Base-by-base conservation (phyloP, 2,888 invertebrate species). In the Athrips mouffetella region DNA sequence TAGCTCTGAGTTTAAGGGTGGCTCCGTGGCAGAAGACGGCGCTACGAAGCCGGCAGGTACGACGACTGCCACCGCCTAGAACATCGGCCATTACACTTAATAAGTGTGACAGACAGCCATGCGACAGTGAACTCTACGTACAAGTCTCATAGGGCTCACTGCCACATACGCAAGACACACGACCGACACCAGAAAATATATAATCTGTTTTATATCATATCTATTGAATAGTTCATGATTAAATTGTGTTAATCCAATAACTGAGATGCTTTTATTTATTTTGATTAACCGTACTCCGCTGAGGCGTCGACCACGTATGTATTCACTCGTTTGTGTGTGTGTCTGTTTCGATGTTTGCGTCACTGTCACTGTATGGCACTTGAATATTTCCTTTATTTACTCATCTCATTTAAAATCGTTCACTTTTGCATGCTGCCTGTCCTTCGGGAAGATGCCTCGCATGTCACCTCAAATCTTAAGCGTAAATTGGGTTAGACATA, bases 1-100 rank as follows among this genome's bases (percentile, higher is more conserved):
- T 77, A 95, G 94, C 89, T 95, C 95, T 89, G 96, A 96, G 90
- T 93, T 94, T 73, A 95, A 94, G 86, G 93, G 92, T 70, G 76
- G 79, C 64, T 88, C 86, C 70, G 79, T 86, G 74, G 84, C 81
- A 63, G 89, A 88, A 67, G 89, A 86, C 63, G 74, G 71, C 58
- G 70, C 73, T 73, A 62, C 67, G 69, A 73, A 72, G 79, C 83
- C 81, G 83, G 76, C 73, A 69, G 79, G 79, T 88, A 88, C 87
- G 84, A 84, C 80, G 84, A 79, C 65, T 73, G 79, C 80, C 75
- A 77, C 73, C 73, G 84, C 84, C 82, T 85, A 85, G 79, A 71
- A 68, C 81, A 80, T 77, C 80, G 80, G 69, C 76, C 81, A 80
- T 21, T 78, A 76, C 70, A 75, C 76, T 71, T 71, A 74, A 73